phyloP scores from a whole-genome alignment of 2,888 invertebrate genomes.

The Amitus sp. region DNA sequence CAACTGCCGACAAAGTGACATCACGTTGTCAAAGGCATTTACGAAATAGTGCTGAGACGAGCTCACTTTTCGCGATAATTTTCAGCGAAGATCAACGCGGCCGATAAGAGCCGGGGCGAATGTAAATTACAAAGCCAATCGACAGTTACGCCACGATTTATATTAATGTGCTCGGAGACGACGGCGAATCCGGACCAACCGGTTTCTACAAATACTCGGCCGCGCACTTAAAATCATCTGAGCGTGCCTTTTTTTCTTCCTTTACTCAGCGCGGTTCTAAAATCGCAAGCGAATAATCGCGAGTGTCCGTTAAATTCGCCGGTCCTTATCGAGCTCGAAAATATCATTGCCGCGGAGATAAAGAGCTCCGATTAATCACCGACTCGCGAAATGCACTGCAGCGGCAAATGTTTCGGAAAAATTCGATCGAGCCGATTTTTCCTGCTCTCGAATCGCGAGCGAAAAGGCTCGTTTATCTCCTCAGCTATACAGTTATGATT shows the following conservation, averaged over 20 bases:
- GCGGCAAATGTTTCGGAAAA: too few relatives aligned
- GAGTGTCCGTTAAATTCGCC: too few relatives aligned
- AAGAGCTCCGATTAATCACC: too few relatives aligned
- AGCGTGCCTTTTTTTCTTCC: not conserved
- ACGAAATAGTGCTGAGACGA: not conserved
- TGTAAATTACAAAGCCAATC: conserved; percentile 8
- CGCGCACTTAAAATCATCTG: not conserved
- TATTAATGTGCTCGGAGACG: conserved; percentile 8
- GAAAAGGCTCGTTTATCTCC: too few relatives aligned
- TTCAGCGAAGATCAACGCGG: not conserved
- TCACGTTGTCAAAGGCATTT: conserved; percentile 8
- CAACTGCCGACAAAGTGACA: too few relatives aligned
- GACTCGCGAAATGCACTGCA: too few relatives aligned
- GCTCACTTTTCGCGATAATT: conserved; percentile 2
- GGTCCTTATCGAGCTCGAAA: too few relatives aligned
- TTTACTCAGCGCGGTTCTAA: too few relatives aligned
- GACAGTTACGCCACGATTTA: conserved; percentile 10
- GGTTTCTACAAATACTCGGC: conserved; percentile 4
- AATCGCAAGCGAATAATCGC: too few relatives aligned
- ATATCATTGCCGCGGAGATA: too few relatives aligned
- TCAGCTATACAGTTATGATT: conserved; percentile 34
- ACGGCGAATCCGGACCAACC: conserved; percentile 7
- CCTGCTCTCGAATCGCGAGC: not conserved
- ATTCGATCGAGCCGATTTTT: not conserved
- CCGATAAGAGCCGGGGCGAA: not conserved